phyloP scores from a whole-genome alignment of 2,113 vertebrate genomes.

The Petroica traversi region DNA sequence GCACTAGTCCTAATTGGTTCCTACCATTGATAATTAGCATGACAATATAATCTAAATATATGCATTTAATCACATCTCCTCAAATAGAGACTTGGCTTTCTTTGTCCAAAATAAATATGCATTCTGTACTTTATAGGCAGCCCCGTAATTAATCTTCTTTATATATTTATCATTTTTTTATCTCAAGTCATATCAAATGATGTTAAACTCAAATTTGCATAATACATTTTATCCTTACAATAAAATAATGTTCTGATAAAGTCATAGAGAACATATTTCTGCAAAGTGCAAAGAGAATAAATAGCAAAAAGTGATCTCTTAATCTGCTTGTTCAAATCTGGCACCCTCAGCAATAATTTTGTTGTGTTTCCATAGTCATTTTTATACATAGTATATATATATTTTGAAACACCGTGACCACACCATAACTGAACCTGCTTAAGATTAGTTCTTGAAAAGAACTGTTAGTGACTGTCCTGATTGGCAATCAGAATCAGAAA shows the following conservation, averaged over 20 bases:
- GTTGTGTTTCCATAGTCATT: background rate
- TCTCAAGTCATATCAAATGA: conserved; percentile 50
- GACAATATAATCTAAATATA: conserved; percentile 56
- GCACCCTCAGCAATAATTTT: background rate
- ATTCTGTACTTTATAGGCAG: conserved; percentile 30
- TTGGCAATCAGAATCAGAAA: conserved; percentile 46
- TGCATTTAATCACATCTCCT: conserved; percentile 49
- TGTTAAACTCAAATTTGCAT: conserved; percentile 29
- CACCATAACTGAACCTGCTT: conserved; percentile 1
- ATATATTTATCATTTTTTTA: conserved; percentile 49
- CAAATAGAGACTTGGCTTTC: background rate
- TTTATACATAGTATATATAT: background rate
- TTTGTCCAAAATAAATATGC: conserved; percentile 29
- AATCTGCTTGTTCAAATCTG: background rate
- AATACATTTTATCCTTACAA: conserved; percentile 40
- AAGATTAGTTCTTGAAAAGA: conserved; percentile 14
- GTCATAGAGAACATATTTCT: background rate
- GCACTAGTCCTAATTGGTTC: conserved; percentile 46
- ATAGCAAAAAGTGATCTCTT: background rate
- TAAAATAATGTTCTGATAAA: conserved; percentile 36
- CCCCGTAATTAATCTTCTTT: conserved; percentile 53
- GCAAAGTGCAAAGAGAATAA: background rate
- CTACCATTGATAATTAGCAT: conserved; percentile 46
- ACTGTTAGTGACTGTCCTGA: background rate
- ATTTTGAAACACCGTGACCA: background rate